A percentile compares a stretch with the other conserved stretches of the same genome.
Conservation (phyloP, 2,888 invertebrate genomes). For the Scaptomyza cyrtandrae region DNA sequence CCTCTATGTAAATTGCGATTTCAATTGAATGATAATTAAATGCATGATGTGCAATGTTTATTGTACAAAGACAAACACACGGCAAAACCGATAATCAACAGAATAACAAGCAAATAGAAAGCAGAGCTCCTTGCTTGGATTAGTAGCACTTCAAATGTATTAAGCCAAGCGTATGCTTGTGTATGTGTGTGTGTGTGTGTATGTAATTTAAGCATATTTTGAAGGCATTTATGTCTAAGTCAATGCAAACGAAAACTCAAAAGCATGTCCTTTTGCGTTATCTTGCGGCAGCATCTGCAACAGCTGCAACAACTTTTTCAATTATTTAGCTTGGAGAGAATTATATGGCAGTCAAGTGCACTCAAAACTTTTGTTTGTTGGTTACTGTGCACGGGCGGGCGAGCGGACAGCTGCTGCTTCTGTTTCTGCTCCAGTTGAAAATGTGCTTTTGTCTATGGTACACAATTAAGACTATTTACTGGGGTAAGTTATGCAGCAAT, state of each 20-base stretch:
- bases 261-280: slow-evolving; percentile 36
- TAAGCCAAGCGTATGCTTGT: slow-evolving; percentile 1
- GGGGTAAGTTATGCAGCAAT: slow-evolving; percentile 42
- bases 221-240: slow-evolving; percentile 30
- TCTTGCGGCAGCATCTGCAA: slow-evolving; percentile 48
- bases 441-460: slow-evolving; percentile 29
- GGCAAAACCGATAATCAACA: slow-evolving; percentile 69
- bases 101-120: slow-evolving; percentile 66
- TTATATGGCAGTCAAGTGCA: slow-evolving; percentile 63
- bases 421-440: slow-evolving; percentile 3
- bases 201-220: slow-evolving; percentile 21
- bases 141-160: slow-evolving; percentile 47
- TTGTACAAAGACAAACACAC: slow-evolving; percentile 7
- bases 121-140: slow-evolving; percentile 45
- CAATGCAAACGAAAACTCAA: slow-evolving; percentile 34
- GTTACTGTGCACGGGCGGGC: slow-evolving; percentile 1
- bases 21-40: slow-evolving; percentile 77
- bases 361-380: slow-evolving; percentile 60
- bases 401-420: neutral
- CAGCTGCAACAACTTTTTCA: slow-evolving; percentile 66
- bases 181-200: slow-evolving; percentile 9
- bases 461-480: slow-evolving; percentile 53
- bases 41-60: slow-evolving; percentile 60
- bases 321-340: slow-evolving; percentile 65
- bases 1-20: slow-evolving; percentile 61